These are phyloP conservation scores for Epicampocera succincta DNA, from an alignment of 2,888 invertebrate species.

Conservation along the genomic window DNA sequence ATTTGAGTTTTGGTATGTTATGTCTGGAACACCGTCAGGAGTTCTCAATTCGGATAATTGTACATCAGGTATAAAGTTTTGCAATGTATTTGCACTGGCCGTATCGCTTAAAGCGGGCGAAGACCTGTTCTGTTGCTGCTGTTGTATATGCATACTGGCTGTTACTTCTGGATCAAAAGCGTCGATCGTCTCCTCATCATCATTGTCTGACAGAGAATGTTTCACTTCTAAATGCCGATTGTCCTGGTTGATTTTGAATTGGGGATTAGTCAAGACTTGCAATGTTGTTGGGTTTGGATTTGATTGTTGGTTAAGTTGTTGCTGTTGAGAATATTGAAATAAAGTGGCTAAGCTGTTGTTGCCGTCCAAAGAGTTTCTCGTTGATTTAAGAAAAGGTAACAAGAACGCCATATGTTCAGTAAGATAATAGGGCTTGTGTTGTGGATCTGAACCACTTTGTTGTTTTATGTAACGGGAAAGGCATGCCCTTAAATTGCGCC, in stretches of 20 bases:
- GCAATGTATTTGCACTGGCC: conserved; percentile 78
- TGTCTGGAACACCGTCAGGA: conserved; percentile 68
- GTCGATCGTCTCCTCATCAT: conserved; percentile 80
- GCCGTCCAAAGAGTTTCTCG: conserved; percentile 77
- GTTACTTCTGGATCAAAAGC: conserved; percentile 77
- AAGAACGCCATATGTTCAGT: conserved; percentile 81
- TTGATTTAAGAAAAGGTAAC: conserved; percentile 80
- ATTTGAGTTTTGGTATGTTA: conserved; percentile 68
- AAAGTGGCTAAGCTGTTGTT: conserved; percentile 74
- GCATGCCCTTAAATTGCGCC: conserved; percentile 81
- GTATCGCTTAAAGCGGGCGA: conserved; percentile 78
- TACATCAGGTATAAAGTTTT: conserved; percentile 79
- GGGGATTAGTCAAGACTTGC: conserved; percentile 52
- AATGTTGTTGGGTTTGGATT: conserved; percentile 46
- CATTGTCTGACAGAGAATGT: conserved; percentile 78
- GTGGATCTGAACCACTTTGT: conserved; percentile 79
- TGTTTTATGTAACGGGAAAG: conserved; percentile 81
- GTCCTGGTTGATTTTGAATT: conserved; percentile 61
- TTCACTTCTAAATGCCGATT: conserved; percentile 74
- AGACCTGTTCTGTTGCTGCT: conserved; percentile 61
- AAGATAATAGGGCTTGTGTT: conserved; percentile 82
- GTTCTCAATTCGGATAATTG: conserved; percentile 75
- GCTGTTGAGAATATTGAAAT: conserved; percentile 75
- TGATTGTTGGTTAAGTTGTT: conserved; percentile 54
- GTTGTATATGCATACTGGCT: conserved; percentile 70